Evolutionary conservation across 30 jellyfish, hydroid and myxozoan genomes (phyloP).

Genomic region (Haliclystus octoradiatus): DNA sequence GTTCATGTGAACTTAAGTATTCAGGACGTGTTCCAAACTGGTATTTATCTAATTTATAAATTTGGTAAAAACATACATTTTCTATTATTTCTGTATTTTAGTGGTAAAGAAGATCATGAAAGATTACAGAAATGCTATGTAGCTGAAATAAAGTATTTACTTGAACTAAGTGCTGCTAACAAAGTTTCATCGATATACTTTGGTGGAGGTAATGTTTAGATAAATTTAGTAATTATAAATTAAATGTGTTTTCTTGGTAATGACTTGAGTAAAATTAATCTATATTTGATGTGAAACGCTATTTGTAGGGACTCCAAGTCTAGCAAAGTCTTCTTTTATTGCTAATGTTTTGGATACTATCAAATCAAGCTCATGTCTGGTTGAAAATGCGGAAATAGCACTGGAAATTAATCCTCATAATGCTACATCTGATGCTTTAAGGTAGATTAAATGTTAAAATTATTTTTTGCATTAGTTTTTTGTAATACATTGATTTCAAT

Average conservation of each 20-base stretch:
- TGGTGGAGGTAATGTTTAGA: slow-evolving; percentile 86
- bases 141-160: slow-evolving; percentile 15
- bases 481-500: not conserved
- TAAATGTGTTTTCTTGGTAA: too few species aligned
- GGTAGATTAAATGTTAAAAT: too few species aligned
- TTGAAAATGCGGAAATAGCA: slow-evolving; percentile 36
- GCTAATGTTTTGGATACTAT: slow-evolving; percentile 16
- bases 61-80: too few species aligned
- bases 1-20: too few species aligned
- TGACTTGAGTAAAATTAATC: too few species aligned
- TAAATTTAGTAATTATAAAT: too few species aligned
- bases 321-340: slow-evolving; percentile 52
- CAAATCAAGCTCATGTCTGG: not conserved
- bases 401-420: slow-evolving; percentile 81
- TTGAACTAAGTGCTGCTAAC: slow-evolving; percentile 2
- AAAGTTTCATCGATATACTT: slow-evolving; percentile 45
- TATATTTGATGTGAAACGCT: too few species aligned
- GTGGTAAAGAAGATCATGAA: slow-evolving; percentile 40
- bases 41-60: too few species aligned
- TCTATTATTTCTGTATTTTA: not conserved
- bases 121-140: slow-evolving; percentile 41
- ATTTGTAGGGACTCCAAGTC: slow-evolving; percentile 99
- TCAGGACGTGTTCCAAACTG: too few species aligned
- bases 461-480: too few species aligned
- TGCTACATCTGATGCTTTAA: slow-evolving; percentile 9